Evolutionary conservation across 2,113 vertebrate genomes (phyloP).

Genomic region (Peromyscus maniculatus): DNA sequence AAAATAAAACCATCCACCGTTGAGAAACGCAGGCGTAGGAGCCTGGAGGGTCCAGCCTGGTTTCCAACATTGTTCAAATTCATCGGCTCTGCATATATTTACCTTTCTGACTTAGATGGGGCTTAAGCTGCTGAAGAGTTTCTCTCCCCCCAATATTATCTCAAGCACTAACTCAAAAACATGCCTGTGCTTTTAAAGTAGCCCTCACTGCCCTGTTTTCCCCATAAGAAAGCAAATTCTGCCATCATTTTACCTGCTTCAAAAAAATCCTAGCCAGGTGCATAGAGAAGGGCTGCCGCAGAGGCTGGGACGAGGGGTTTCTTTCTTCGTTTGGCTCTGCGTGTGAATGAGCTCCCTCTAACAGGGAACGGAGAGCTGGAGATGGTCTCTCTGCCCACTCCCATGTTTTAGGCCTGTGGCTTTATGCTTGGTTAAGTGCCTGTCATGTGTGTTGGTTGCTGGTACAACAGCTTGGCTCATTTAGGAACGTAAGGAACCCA

Average conservation of each 20-base stretch:
- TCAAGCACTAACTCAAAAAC: constrained; percentile 64
- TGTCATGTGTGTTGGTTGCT: constrained; percentile 80
- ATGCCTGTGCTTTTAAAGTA: constrained; percentile 47
- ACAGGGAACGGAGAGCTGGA: constrained; percentile 24
- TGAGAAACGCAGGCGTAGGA: constrained; percentile 41
- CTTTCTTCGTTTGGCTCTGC: constrained; percentile 7
- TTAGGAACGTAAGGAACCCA: constrained; percentile 69
- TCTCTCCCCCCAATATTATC: constrained; percentile 41
- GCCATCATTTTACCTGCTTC: not conserved
- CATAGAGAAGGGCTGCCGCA: not conserved
- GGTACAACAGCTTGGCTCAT: constrained; percentile 65
- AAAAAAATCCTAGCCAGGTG: not conserved
- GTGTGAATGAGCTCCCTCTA: not conserved
- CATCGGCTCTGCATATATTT: constrained; percentile 57
- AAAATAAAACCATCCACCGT: constrained; percentile 72
- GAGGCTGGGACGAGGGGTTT: not conserved
- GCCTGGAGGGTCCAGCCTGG: constrained; percentile 27
- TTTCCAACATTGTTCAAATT: constrained; percentile 71
- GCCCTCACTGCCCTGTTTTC: not conserved
- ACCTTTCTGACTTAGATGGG: constrained; percentile 61
- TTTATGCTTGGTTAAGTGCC: constrained; percentile 82
- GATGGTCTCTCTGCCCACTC: constrained; percentile 61
- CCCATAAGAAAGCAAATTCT: not conserved
- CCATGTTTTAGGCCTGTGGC: constrained; percentile 73
- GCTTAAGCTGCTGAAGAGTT: constrained; percentile 47